Conservation (phyloP, 2,113 vertebrate species). For the Aptenodytes patagonicus region DNA sequence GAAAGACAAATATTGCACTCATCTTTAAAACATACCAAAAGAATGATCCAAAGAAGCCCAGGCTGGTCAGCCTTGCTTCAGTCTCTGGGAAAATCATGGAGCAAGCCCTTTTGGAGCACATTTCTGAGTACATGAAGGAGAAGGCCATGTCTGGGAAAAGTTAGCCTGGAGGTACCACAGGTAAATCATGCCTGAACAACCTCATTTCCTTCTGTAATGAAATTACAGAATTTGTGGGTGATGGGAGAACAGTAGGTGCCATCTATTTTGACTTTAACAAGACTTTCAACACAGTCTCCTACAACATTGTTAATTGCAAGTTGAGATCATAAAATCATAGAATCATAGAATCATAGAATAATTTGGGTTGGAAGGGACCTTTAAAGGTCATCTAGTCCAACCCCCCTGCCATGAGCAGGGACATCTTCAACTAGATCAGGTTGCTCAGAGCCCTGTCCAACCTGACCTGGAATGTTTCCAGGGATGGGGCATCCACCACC, state of each 20-base stretch:
- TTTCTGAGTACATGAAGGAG: not conserved
- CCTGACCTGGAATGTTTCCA: too few relatives aligned
- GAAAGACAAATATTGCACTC: not conserved
- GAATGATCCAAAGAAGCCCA: not conserved
- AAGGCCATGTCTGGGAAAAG: not conserved
- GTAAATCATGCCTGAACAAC: not conserved
- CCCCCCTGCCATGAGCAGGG: too few relatives aligned
- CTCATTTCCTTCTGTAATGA: not conserved
- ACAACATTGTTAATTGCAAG: not conserved
- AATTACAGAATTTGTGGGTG: not conserved
- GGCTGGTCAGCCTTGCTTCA: not conserved
- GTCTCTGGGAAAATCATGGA: not conserved
- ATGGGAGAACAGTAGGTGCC: not conserved
- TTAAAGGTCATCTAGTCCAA: too few relatives aligned
- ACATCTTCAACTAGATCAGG: too few relatives aligned
- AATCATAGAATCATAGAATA: too few relatives aligned
- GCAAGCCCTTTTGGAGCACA: fast-evolving
- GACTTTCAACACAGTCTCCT: not conserved
- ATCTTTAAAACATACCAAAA: not conserved
- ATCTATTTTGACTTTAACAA: not conserved
- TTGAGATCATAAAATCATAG: too few relatives aligned
- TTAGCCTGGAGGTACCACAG: not conserved
- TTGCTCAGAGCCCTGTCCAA: too few relatives aligned
- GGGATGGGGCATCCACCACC: too few relatives aligned
- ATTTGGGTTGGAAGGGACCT: too few relatives aligned